Evolutionary conservation across 2,888 invertebrate species (phyloP).

Genomic region (Acronicta psi): DNA sequence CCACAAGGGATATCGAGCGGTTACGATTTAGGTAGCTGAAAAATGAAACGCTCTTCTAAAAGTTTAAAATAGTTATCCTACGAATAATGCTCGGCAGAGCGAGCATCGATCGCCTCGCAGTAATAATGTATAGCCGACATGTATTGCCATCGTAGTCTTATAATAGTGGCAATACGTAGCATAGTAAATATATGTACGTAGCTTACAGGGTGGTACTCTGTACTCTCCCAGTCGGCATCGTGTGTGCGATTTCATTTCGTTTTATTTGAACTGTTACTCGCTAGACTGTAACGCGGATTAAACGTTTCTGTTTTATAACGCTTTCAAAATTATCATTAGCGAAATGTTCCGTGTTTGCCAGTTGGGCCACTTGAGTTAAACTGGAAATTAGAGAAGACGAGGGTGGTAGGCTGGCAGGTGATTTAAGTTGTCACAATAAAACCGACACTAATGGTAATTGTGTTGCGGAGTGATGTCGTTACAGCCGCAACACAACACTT

Average conservation of each 20-base stretch:
- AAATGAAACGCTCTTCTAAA: neutral
- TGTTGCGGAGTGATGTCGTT: slow-evolving; percentile 59
- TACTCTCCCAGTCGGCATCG: slow-evolving; percentile 59
- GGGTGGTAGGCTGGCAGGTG: slow-evolving; percentile 60
- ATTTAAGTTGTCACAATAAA: slow-evolving; percentile 67
- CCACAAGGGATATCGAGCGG: neutral
- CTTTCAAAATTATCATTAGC: slow-evolving; percentile 60
- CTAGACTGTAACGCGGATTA: slow-evolving; percentile 63
- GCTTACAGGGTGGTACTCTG: slow-evolving; percentile 54
- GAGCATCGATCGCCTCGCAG: slow-evolving; percentile 58
- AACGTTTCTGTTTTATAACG: slow-evolving; percentile 47
- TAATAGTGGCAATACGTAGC: slow-evolving; percentile 65
- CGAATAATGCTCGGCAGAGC: slow-evolving; percentile 12
- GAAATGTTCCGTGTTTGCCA: slow-evolving; percentile 44
- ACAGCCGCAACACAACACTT: slow-evolving; percentile 54
- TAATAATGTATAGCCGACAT: slow-evolving; percentile 66
- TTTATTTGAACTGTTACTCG: slow-evolving; percentile 72
- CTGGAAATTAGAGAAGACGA: slow-evolving; percentile 57
- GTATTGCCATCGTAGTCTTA: slow-evolving; percentile 68
- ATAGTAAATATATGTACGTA: slow-evolving; percentile 59
- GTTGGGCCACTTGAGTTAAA: slow-evolving; percentile 50
- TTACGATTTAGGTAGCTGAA: slow-evolving; percentile 7
- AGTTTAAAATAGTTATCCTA: neutral
- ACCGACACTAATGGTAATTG: slow-evolving; percentile 68
- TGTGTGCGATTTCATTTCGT: slow-evolving; percentile 72